Evolutionary conservation across 2,113 vertebrate genomes (phyloP).

Genomic region (Muntiacus reevesi): DNA sequence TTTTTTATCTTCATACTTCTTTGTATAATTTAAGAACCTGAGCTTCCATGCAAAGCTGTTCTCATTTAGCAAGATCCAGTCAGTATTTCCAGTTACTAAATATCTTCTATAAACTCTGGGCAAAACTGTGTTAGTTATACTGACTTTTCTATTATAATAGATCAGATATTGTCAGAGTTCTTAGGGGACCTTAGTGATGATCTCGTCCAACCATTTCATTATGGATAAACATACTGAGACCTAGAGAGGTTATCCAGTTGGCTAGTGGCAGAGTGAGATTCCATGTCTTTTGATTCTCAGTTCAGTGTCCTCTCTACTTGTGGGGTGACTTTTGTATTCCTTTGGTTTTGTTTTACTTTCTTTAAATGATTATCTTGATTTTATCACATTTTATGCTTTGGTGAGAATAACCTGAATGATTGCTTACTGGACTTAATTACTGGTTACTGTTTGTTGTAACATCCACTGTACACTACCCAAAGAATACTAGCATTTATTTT

Average conservation of each 20-base stretch:
- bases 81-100: constrained; percentile 41
- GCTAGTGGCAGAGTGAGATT: constrained; percentile 23
- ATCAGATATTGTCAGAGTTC: not conserved
- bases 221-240: constrained; percentile 12
- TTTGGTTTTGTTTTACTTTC: constrained; percentile 48
- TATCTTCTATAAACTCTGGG: constrained; percentile 17
- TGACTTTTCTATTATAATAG: constrained; percentile 16
- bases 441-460: constrained; percentile 31
- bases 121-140: constrained; percentile 1
- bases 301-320: constrained; percentile 3
- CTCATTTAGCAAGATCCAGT: constrained; percentile 13
- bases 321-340: constrained; percentile 22
- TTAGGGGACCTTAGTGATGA: constrained; percentile 20
- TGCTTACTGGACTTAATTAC: constrained; percentile 35
- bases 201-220: constrained; percentile 15
- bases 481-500: constrained; percentile 13
- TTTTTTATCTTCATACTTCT: constrained; percentile 41
- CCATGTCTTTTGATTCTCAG: not conserved
- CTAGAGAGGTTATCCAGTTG: not conserved
- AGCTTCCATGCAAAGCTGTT: not conserved
- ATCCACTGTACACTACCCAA: not conserved
- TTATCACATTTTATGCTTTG: not conserved
- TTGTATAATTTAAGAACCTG: constrained; percentile 28
- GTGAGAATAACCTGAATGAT: constrained; percentile 1
- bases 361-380: constrained; percentile 57